Evolutionary conservation across 30 jellyfish, hydroid and myxozoan genomes (phyloP), one percentile per base, ranked within the genome.

Genomic region (Haliclystus octoradiatus): DNA sequence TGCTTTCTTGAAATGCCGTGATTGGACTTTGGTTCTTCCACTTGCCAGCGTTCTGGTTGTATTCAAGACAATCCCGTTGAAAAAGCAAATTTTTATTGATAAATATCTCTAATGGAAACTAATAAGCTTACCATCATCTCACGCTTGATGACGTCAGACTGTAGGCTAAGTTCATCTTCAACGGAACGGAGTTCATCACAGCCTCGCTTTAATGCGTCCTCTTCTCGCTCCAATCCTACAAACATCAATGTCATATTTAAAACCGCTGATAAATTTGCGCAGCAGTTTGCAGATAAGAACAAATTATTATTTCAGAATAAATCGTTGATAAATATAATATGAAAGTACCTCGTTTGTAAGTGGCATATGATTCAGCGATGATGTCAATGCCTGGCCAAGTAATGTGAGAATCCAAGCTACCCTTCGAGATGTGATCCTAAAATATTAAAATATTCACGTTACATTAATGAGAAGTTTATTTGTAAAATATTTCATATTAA

Each of bases 361-460:
- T 84, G 19, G 70, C 33, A 69, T 67, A 88, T 1, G 92, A 34
- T 34, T 82, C 51, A 28, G 84, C 84, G 49, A 75, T 66, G 12
- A 66, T 68, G 50, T 88, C 86, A 26, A 88, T 70, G 15, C 97
- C 97, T 1, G 90, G 82, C 97, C 97, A 88, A 27, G 46, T 34
- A 13, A 2, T 33, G 33, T 47, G 40, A 26, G 30, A 3, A 23
- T 52, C 72, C 26, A 24, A n/a, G n/a, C n/a, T n/a, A n/a, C n/a
- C n/a, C n/a, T 19, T 29, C 52, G 71, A 26, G 19, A 28, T 35
- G 27, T 49, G 50, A 33, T 24, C 69, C 68, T 57, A 26, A 25
- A 30, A 60, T 31, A 57, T 27, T 28, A 1, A 69, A 1, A 2
- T 33, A 31, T 14, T 29, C 31, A 7, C 1, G 35, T 68, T 31